These are phyloP conservation scores for Drosophila micromelanica DNA, from an alignment of 1,140 invertebrate species.

Conservation along the genomic window DNA sequence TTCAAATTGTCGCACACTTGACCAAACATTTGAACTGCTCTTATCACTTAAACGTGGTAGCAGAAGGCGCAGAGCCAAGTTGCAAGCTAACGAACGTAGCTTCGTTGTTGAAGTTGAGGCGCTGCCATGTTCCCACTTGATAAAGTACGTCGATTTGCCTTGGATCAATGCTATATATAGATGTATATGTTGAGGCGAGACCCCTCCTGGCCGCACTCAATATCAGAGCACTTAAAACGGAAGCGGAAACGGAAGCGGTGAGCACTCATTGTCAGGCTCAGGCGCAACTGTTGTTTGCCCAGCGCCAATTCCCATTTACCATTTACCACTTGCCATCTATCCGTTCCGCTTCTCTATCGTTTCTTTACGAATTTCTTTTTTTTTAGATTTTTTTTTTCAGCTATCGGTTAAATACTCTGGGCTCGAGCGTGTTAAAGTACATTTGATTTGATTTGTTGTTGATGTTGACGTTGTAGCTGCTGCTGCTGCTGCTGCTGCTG, in stretches of 20 bases:
- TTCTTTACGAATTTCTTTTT: conserved; percentile 23
- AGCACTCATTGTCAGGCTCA: conserved; percentile 78
- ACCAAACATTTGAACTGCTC: conserved; percentile 74
- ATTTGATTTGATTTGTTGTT: conserved; percentile 82
- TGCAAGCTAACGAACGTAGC: conserved; percentile 53
- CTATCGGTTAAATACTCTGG: conserved; percentile 75
- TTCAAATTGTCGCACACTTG: conserved; percentile 73
- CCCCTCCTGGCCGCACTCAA: conserved; percentile 31
- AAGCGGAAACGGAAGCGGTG: conserved; percentile 75
- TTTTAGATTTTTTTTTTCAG: conserved; percentile 42
- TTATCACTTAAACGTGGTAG: conserved; percentile 61
- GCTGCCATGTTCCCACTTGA: conserved; percentile 59
- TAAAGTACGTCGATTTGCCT: conserved; percentile 47
- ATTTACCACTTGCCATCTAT: conserved; percentile 51
- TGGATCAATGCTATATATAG: conserved; percentile 18
- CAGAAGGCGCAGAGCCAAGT: conserved; percentile 37
- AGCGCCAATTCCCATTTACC: conserved; percentile 39
- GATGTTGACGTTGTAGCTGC: conserved; percentile 42
- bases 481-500: conserved; percentile 25
- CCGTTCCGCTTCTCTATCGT: conserved; percentile 19
- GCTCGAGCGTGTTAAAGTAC: conserved; percentile 78
- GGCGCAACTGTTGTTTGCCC: conserved; percentile 59
- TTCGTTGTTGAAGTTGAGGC: conserved; percentile 1
- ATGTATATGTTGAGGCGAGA: conserved; percentile 1
- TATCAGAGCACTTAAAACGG: conserved; percentile 62